Percentiles rank a stretch among this genome's conserved stretches.
Evolutionary conservation across 2,797 vertebrate species (phyloP).

Genomic region (Mionectes olivaceus): DNA sequence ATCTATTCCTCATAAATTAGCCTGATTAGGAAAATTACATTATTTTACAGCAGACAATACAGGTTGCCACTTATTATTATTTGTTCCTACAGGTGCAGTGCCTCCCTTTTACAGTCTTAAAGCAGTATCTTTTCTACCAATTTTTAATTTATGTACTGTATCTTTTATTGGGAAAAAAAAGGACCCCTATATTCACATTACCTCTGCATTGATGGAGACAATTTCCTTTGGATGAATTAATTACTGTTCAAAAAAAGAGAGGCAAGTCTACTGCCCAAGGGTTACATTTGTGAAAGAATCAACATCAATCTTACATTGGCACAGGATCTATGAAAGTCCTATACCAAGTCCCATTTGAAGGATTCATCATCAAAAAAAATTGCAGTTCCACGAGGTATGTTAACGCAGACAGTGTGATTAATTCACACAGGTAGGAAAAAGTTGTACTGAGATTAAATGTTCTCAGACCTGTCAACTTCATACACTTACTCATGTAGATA

Average conservation of each 20-base stretch:
- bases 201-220: not conserved
- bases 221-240: slow-evolving; percentile 6
- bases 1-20: not conserved
- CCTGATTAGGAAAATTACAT: not conserved
- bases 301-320: not conserved
- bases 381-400: not conserved
- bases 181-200: not conserved
- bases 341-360: not conserved
- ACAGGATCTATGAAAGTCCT: not conserved
- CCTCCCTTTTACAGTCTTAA: not conserved
- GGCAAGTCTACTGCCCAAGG: not conserved
- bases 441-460: slow-evolving; percentile 30
- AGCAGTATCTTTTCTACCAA: not conserved
- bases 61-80: not conserved
- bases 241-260: not conserved
- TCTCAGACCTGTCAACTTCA: not conserved
- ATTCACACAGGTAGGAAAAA: not conserved
- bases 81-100: not conserved
- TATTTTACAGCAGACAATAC: not conserved
- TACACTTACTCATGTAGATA: not conserved
- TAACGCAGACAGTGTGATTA: slow-evolving; percentile 7
- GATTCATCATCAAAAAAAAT: slow-evolving; percentile 16
- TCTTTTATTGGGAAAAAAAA: not conserved
- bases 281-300: not conserved
- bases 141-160: not conserved